Evolutionary conservation across 1,140 invertebrate genomes (phyloP).

Genomic region (Drosophila subobscura): DNA sequence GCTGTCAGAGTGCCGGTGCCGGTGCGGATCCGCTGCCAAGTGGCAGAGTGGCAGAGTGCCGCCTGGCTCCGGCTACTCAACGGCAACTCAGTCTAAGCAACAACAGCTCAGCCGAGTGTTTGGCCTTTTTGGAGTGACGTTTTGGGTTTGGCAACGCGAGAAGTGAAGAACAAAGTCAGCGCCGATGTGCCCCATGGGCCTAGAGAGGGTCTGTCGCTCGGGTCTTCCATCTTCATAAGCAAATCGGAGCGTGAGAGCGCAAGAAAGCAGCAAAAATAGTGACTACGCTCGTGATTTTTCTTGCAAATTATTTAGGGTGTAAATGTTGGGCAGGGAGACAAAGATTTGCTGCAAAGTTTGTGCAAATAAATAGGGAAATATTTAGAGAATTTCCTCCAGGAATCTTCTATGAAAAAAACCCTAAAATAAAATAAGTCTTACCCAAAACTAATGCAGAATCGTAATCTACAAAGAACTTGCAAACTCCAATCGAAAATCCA

Average conservation of each 20-base stretch:
- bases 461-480: too few relatives aligned
- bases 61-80: constrained; percentile 62
- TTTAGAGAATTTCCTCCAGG: too few relatives aligned
- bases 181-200: constrained; percentile 56
- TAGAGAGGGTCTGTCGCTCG: constrained; percentile 50
- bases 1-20: constrained; percentile 71
- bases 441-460: too few relatives aligned
- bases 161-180: constrained; percentile 75
- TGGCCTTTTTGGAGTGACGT: constrained; percentile 68
- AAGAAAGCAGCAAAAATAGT: constrained; percentile 7
- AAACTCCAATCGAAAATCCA: too few relatives aligned
- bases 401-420: too few relatives aligned
- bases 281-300: constrained; percentile 34
- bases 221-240: constrained; percentile 5
- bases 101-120: constrained; percentile 43
- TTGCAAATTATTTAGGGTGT: constrained; percentile 29
- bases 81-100: constrained; percentile 7
- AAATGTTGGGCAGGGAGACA: constrained; percentile 22
- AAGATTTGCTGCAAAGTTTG: too few relatives aligned
- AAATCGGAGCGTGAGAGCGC: constrained; percentile 59
- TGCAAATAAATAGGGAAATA: too few relatives aligned
- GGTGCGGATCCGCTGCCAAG: background rate
- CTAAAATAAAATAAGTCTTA: too few relatives aligned
- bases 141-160: constrained; percentile 63
- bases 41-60: too few relatives aligned